These are phyloP conservation scores for Chironomus tentans DNA, from an alignment of 2,888 invertebrate species.

Conservation along the genomic window DNA sequence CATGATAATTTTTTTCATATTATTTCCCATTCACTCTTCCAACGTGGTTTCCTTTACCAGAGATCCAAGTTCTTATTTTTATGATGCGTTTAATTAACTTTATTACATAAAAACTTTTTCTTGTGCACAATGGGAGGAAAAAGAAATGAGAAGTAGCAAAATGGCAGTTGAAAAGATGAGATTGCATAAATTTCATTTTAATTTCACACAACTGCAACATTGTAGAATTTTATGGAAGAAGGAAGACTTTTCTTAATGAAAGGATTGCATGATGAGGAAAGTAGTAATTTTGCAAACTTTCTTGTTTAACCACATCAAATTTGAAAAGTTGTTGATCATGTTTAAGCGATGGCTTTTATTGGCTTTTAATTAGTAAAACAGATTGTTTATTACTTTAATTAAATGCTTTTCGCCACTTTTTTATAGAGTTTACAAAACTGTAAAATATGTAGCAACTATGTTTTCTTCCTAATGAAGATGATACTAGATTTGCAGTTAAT, in stretches of 20 bases:
- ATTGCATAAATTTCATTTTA: not conserved
- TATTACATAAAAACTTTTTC: not conserved
- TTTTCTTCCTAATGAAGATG: too few relatives aligned
- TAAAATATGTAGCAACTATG: too few relatives aligned
- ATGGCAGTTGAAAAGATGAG: not conserved
- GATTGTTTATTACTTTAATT: too few relatives aligned
- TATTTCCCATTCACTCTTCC: not conserved
- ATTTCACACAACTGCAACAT: not conserved
- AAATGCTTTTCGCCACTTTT: too few relatives aligned
- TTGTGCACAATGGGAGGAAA: not conserved
- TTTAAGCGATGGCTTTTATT: too few relatives aligned
- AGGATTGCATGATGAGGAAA: not conserved
- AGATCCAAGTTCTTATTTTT: not conserved
- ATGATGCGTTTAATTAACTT: constrained; percentile 10
- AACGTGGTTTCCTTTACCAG: not conserved
- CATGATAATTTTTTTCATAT: not conserved
- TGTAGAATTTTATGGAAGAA: not conserved
- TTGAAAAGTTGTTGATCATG: too few relatives aligned
- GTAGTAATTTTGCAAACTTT: not conserved
- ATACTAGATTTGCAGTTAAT: too few relatives aligned
- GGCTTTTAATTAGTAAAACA: too few relatives aligned
- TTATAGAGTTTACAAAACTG: too few relatives aligned
- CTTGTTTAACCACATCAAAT: too few relatives aligned
- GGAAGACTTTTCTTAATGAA: not conserved
- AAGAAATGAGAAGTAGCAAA: not conserved